Evolutionary conservation across 2,113 vertebrate species (phyloP), one percentile per base, ranked within the genome.

Genomic region (Nyctibius bracteatus): DNA sequence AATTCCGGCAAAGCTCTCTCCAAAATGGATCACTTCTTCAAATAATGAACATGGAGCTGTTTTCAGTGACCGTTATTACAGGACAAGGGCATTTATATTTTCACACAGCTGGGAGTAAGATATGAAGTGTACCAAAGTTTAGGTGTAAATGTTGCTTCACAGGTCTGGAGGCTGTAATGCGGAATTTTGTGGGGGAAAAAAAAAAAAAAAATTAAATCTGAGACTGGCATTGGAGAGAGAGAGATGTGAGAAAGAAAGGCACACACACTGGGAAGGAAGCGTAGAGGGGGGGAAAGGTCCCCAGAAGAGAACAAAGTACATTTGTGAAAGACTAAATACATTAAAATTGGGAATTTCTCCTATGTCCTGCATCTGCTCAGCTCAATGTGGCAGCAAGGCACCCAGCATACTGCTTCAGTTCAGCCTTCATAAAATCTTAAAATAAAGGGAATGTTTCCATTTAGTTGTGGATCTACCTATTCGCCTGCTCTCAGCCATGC

Each of bases 261-360:
- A 35, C 0, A 1, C 13, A 35, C 1, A 0, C 5, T 0, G 1
- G 58, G 70, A 30, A 54, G 22, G 18, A 61, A 90, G 27, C 31
- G 25, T 24, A 43, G 43, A 18, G 68, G 12, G 15, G 3, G 7
- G 15, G 4, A 0, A 5, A 47, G 70, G 17, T 30, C 47, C 58
- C 23, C 81, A 58, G 35, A 54, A 81, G 10, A 55, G 33, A 57
- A 27, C 24, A 39, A 74, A 66, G 11, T 16, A 17, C 14, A 18
- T 70, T 73, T 74, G 43, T 44, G 51, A 65, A 70, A 73, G 18
- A 25, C 35, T 37, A 58, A 86, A 52, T 41, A 41, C 22, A 49
- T 58, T n/a, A 41, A 73, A 78, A 70, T 24, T 19, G 11, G 12
- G 65, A 46, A 55, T 87, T 92, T 67, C 59, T 90, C 14, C n/a